Base-by-base conservation (phyloP, 2,113 vertebrate genomes). In the Nothobranchius kuhntae region DNA sequence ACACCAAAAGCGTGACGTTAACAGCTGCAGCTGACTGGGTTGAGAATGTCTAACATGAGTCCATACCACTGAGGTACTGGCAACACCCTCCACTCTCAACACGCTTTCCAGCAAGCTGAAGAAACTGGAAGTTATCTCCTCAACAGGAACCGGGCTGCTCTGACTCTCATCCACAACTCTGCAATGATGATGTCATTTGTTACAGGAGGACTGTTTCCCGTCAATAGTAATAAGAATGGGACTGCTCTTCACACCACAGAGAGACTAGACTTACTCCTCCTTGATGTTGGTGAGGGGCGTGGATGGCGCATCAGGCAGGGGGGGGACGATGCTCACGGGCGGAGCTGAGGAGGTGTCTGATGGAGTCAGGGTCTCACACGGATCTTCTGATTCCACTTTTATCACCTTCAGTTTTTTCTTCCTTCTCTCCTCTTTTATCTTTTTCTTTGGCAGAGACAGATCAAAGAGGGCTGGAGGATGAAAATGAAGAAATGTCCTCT, bases 91-190 rank as follows among this genome's bases (percentile, higher is more conserved):
- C 65, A 95, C 61, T 63, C 92, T 89, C 52, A 99, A 89, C 51
- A 99, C 93, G 81, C 93, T 95, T 84, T 98, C 89, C 47, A 99
- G 89, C 58, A 99, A 91, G 75, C 90, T 95, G 86, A 99, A 99
- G 86, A 97, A 99, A 80, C 95, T 96, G 70, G 94, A 88, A 5
- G 96, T 94, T 36, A 97, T 95, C 89, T 98, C 98, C 86, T 97
- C 96, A 85, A 92, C 81, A 87, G 87, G 75, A 83, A 92, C 86
- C 70, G 95, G 91, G 92, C 94, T 70, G 92, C 91, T 85, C 80
- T 95, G 96, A 59, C 91, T 87, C 13, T 96, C 96, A 61, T 98
- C 98, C 26, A 96, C 89, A 52, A 95, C 93, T 81, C 97, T 99
- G 90, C 7, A 79, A 73, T 1, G 54, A 67, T 9, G 15, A 63